Evolutionary conservation across 2,888 invertebrate species (phyloP), one percentile per base, ranked within the genome.

Genomic region (Chrysina gloriosa): DNA sequence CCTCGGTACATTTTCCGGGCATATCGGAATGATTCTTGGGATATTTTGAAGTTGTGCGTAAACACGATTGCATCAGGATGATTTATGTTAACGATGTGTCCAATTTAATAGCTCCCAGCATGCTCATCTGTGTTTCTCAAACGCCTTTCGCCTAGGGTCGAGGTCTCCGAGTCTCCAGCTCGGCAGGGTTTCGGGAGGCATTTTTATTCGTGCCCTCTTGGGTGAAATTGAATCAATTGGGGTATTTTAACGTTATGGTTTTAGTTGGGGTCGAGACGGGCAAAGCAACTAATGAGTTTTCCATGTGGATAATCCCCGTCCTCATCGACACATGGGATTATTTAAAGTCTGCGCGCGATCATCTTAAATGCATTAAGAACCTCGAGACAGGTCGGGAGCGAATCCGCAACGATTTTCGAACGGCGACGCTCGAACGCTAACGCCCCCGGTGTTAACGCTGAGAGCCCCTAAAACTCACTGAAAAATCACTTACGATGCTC

Each of bases 91-190:
- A 79, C 79, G 80, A 80, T 78, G 78, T 78, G 79, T 77, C 79
- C 81, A 79, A 81, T 77, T 76, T 82, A 82, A 82, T 82, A 81
- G 81, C 79, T 81, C 81, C 81, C 82, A 79, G 79, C 79, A 78
- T 81, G 81, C 80, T 81, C 81, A 81, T 82, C 80, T 80, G 78
- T 80, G 81, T 81, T 80, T 78, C 80, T 79, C 77, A 78, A 78
- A 78, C 78, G 78, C 79, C 23, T 79, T 77, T 79, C n/a, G 79
- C 79, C 78, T 79, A 77, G 78, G 78, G 77, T 78, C 74, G 76
- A 73, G 71, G 74, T 68, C 70, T 72, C 68, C 69, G 67, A 70
- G 69, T 70, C 69, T 69, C 70, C 71, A 69, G 71, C 64, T 61
- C 56, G 69, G 72, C 70, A 63, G 69, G 65, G 72, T 77, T 74